Evolutionary conservation across 2,113 vertebrate genomes (phyloP).

Genomic region (Panthera uncia): DNA sequence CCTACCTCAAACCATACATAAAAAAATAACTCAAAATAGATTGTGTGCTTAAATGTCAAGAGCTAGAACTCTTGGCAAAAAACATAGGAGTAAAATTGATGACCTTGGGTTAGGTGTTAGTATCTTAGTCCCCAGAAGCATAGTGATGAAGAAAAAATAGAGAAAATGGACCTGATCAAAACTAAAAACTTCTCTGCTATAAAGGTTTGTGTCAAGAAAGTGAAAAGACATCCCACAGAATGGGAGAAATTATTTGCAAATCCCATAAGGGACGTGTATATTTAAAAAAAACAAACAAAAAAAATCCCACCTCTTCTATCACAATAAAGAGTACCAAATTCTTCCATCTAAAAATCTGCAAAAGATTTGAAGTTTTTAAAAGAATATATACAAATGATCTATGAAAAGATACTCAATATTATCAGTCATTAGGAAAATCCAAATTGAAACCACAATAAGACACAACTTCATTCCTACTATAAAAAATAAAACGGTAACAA

Average conservation of each 20-base stretch:
- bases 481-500: not conserved
- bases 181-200: not conserved
- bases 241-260: not conserved
- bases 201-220: not conserved
- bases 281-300: not conserved
- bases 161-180: not conserved
- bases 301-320: not conserved
- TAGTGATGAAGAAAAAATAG: not conserved
- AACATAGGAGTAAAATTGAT: not conserved
- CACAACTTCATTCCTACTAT: not conserved
- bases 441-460: not conserved
- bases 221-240: not conserved
- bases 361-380: slow-evolving; percentile 23
- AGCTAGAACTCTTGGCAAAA: not conserved
- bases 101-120: not conserved
- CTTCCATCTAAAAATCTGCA: not conserved
- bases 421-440: not conserved
- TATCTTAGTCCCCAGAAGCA: not conserved
- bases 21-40: not conserved
- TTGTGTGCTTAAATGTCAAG: not conserved
- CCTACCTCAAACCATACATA: not conserved
- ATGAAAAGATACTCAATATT: not conserved
- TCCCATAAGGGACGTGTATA: not conserved
- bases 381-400: not conserved
- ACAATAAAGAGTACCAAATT: not conserved